Conservation (phyloP, 35 echinoderm and acorn worm genomes). For the Lytechinus variegatus region DNA sequence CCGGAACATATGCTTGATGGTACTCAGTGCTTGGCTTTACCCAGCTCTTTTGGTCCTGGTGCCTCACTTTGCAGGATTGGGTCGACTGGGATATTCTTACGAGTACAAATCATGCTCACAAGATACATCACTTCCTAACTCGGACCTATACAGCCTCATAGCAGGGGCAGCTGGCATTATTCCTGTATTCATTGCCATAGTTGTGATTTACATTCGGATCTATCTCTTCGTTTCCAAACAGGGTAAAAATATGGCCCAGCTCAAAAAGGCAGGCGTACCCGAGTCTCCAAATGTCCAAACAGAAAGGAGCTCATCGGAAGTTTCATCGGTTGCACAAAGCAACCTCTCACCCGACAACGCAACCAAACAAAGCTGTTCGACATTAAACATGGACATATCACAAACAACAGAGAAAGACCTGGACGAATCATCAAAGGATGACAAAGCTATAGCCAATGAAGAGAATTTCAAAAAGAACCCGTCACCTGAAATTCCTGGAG, state of each 20-base stretch:
- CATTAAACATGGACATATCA: background rate
- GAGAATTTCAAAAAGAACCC: background rate
- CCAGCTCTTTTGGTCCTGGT: slow-evolving; percentile 20
- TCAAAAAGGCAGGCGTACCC: background rate
- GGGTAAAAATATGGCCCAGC: background rate
- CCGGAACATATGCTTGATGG: slow-evolving; percentile 14
- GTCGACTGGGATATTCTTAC: slow-evolving; percentile 10
- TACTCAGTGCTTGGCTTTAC: slow-evolving; percentile 17
- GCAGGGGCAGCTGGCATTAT: background rate
- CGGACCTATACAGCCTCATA: slow-evolving; percentile 2
- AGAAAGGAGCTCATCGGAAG: background rate
- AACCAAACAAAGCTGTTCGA: background rate
- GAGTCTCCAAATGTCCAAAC: background rate
- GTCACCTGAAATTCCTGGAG: background rate
- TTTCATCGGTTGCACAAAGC: background rate
- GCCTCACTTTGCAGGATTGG: slow-evolving; percentile 39
- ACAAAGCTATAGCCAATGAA: background rate
- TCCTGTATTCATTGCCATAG: background rate
- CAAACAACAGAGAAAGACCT: background rate
- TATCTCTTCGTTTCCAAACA: slow-evolving; percentile 15
- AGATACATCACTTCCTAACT: slow-evolving; percentile 33
- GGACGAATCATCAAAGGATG: background rate
- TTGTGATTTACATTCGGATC: slow-evolving; percentile 20
- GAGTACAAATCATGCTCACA: slow-evolving; percentile 31
- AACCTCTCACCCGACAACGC: background rate